Percentiles rank a stretch among this genome's conserved stretches.
Conservation (phyloP, 2,113 vertebrate genomes). For the Desmodus rotundus region DNA sequence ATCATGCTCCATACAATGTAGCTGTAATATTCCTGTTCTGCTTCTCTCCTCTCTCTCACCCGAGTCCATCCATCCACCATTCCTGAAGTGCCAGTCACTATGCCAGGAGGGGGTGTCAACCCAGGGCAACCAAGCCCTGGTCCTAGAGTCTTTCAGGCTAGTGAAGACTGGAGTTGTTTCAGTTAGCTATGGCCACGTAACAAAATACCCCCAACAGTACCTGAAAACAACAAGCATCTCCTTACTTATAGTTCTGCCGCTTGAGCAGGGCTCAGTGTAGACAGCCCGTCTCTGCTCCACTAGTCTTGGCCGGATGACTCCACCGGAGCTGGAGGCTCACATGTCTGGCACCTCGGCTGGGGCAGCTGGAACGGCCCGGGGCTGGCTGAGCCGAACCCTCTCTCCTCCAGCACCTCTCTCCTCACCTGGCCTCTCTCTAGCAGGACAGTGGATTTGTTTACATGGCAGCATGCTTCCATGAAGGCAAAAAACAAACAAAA, state of each 20-base stretch:
- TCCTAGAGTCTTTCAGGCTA: neutral
- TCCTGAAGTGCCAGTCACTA: neutral
- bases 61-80: rapidly evolving
- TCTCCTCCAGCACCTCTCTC: neutral
- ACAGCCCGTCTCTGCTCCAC: rapidly evolving
- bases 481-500: neutral
- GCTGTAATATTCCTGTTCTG: neutral
- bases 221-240: neutral
- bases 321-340: neutral
- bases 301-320: neutral
- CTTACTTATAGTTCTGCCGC: neutral
- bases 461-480: neutral
- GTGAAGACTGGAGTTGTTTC: neutral
- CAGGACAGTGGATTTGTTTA: neutral
- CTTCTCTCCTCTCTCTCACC: neutral
- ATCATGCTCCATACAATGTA: neutral
- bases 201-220: neutral
- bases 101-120: neutral
- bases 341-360: neutral
- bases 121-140: neutral
- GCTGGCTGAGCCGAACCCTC: neutral
- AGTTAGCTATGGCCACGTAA: neutral
- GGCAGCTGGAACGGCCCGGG: neutral
- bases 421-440: neutral
- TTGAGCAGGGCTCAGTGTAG: neutral